Conservation (phyloP, 1,140 invertebrate genomes). For the Drosophila elegans region DNA sequence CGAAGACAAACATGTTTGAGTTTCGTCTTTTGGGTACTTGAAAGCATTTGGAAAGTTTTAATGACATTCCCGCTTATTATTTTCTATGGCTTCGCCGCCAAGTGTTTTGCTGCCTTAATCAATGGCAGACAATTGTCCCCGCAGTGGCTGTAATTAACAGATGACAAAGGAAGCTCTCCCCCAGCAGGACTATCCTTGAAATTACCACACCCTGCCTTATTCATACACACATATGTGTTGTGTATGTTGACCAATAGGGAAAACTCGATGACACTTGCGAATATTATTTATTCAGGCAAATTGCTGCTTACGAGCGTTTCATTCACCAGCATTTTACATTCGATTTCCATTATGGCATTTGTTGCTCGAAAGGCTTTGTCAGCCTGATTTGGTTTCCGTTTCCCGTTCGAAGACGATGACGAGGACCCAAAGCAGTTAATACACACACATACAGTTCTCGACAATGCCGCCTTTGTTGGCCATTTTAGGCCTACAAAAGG, state of each 20-base stretch:
- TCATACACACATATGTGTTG: neutral
- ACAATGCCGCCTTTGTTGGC: conserved; percentile 43
- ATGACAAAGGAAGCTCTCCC: conserved; percentile 19
- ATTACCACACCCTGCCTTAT: conserved; percentile 10
- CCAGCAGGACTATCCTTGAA: conserved; percentile 24
- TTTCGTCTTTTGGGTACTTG: conserved; percentile 50
- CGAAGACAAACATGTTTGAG: conserved; percentile 37
- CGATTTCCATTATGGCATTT: conserved; percentile 60
- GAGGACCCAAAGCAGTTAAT: conserved; percentile 41
- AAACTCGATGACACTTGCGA: conserved; percentile 42
- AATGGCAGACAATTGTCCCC: conserved; percentile 39
- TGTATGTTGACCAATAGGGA: conserved; percentile 29
- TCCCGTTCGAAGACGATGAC: conserved; percentile 11
- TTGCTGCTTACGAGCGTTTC: conserved; percentile 52
- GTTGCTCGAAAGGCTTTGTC: conserved; percentile 52
- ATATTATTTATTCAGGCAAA: conserved; percentile 60
- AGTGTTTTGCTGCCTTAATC: conserved; percentile 33
- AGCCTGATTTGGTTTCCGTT: conserved; percentile 58
- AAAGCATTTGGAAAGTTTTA: conserved; percentile 56
- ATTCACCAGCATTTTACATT: conserved; percentile 52
- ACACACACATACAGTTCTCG: conserved; percentile 24
- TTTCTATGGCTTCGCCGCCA: conserved; percentile 18
- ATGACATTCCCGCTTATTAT: conserved; percentile 59
- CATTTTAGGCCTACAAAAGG: conserved; percentile 36
- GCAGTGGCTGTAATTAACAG: conserved; percentile 40